Evolutionary conservation across 37 sponge, comb jelly and placozoan genomes (phyloP), one percentile per base, ranked within the genome.

Genomic region (Aplysina aerophoba): DNA sequence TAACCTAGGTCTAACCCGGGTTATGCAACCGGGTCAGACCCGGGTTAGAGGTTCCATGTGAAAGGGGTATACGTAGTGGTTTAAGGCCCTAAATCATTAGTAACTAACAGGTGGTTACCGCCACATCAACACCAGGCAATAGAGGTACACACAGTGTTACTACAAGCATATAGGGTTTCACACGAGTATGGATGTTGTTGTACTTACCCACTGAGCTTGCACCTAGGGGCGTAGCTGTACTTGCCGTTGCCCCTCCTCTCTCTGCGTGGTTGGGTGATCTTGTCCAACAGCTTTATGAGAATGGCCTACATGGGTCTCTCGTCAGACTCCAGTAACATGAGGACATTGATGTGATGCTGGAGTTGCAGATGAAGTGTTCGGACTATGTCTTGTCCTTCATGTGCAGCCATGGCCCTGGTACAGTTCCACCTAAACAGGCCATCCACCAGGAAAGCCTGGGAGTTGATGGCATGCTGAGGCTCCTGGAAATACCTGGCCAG

Each of bases 381-480:
- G 27, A n/a, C 14, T 1, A 3, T 19, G 15, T 15, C 16, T 20
- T 2, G 1, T 0, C 14, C 24, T 16, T 8, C 28, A 16, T 44
- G 15, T 22, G 83, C 67, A 35, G 6, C 53, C 20, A 13, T 34
- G 25, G 67, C 24, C 16, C 69, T 68, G 50, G 81, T 82, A 36
- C 21, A 3, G 56, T 87, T 87, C 87, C 87, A 87, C 57, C 87
- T 87, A 15, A 40, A 12, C 1, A 87, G 11, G 35, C 87, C 87
- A 0, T 87, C 87, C 35, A 87, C 15, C 19, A 87, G 82, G 40
- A 55, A 86, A 0, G 80, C 80, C 21, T 86, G 86, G 55, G 41
- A 86, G 80, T 85, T 12, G 37, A 73, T 2, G 24, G n/a, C 86
- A 86, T 55, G 86, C 86, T 13, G 86, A 80, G 20, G 73, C 71